phyloP scores from a whole-genome alignment of 2,888 invertebrate species.

The Epistrophella euchroma region DNA sequence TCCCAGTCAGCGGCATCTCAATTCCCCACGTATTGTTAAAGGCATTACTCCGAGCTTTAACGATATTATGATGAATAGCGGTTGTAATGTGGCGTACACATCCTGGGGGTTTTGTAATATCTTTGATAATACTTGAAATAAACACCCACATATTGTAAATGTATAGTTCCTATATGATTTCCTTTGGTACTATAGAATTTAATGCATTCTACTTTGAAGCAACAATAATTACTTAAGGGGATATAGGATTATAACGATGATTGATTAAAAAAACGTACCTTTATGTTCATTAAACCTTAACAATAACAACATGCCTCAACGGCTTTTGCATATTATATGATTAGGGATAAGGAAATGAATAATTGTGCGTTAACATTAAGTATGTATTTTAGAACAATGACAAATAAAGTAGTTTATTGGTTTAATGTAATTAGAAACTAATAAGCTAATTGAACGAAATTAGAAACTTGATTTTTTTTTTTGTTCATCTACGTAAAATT shows the following conservation, averaged over 20 bases:
- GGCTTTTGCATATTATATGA: neutral
- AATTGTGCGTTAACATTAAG: neutral
- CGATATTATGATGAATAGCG: conserved; percentile 47
- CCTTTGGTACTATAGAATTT: neutral
- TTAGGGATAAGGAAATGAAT: neutral
- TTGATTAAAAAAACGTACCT: neutral
- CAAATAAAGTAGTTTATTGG: neutral
- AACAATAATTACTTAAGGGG: conserved; percentile 4
- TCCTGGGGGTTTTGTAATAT: conserved; percentile 46
- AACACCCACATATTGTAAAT: conserved; percentile 8
- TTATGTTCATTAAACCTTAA: neutral
- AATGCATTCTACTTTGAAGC: neutral
- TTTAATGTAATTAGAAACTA: no score
- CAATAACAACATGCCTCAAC: neutral
- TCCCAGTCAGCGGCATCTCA: conserved; percentile 36
- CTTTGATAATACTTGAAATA: conserved; percentile 15
- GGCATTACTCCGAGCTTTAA: conserved; percentile 49
- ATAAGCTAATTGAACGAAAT: no score
- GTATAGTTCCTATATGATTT: no score
- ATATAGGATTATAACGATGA: neutral
- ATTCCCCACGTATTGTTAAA: conserved; percentile 24
- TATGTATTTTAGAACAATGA: neutral
- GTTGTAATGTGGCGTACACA: conserved; percentile 56
- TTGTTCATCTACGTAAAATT: no score
- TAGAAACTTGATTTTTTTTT: no score